Conservation (phyloP, 2,888 invertebrate genomes). For the Lasioglossum oenotherae region DNA sequence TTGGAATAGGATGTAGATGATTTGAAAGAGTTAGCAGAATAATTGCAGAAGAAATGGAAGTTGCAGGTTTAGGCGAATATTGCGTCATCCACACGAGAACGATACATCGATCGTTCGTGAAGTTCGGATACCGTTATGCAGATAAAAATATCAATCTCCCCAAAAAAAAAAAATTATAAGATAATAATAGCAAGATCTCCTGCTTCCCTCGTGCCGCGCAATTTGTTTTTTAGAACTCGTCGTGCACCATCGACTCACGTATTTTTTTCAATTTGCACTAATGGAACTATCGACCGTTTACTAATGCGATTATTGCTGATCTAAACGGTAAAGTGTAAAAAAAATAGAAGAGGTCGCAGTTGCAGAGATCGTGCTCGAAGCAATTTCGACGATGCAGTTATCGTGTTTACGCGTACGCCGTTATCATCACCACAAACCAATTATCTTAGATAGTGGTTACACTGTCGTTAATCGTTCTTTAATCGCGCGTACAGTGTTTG, state of each 20-base stretch:
- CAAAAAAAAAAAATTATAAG: not conserved
- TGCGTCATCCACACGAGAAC: not conserved
- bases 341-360: not conserved
- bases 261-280: not conserved
- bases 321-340: not conserved
- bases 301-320: not conserved
- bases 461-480: not conserved
- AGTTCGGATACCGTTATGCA: not conserved
- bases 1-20: not conserved
- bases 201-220: not conserved
- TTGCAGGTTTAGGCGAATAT: not conserved
- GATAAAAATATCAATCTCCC: not conserved
- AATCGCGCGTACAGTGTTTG: not conserved
- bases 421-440: slow-evolving; percentile 12
- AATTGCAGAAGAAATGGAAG: not conserved
- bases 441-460: slow-evolving; percentile 4
- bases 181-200: not conserved
- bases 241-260: not conserved
- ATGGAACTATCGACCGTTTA: slow-evolving; percentile 3
- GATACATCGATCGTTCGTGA: not conserved
- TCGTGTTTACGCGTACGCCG: slow-evolving; percentile 20
- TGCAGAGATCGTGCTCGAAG: not conserved
- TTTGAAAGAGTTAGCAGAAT: not conserved
- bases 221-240: not conserved
- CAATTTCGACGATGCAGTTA: not conserved